These are phyloP conservation scores for Drosophila santomea DNA, from an alignment of 1,140 invertebrate genomes.

Conservation along the genomic window DNA sequence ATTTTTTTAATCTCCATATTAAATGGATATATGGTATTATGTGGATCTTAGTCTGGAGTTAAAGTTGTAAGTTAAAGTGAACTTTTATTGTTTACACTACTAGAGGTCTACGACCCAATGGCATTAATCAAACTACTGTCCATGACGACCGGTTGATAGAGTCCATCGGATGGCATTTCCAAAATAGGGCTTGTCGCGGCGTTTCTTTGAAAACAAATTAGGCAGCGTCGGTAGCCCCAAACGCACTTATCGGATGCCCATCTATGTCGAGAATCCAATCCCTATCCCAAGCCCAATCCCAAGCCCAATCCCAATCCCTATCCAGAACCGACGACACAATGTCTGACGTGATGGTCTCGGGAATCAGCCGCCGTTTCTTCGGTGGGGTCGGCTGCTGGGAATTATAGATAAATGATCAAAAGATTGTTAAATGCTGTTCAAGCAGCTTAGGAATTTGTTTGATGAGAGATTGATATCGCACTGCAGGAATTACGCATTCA, in stretches of 20 bases:
- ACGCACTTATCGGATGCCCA: slow-evolving; percentile 59
- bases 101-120: slow-evolving; percentile 34
- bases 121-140: slow-evolving; percentile 43
- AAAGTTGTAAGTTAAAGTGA: too few relatives aligned
- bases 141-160: slow-evolving; percentile 34
- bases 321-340: slow-evolving; percentile 51
- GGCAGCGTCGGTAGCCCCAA: slow-evolving; percentile 52
- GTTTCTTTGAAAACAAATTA: slow-evolving; percentile 71
- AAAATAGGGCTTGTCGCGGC: slow-evolving; percentile 49
- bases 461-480: slow-evolving; percentile 76
- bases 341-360: slow-evolving; percentile 53
- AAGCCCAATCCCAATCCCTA: slow-evolving; percentile 6
- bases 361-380: slow-evolving; percentile 1
- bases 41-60: too few relatives aligned
- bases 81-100: slow-evolving; percentile 2
- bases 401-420: slow-evolving; percentile 65
- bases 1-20: too few relatives aligned
- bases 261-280: slow-evolving; percentile 55
- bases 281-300: not conserved
- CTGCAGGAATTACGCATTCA: slow-evolving; percentile 64
- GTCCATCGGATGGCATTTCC: slow-evolving; percentile 37
- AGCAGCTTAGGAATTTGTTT: slow-evolving; percentile 76
- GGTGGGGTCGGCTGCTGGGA: slow-evolving; percentile 15
- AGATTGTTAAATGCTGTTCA: slow-evolving; percentile 79
- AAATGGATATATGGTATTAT: too few relatives aligned